Percentiles rank a stretch among this genome's conserved stretches.
Evolutionary conservation across 1,140 invertebrate species (phyloP).

Genomic region (Melitaea cinxia): DNA sequence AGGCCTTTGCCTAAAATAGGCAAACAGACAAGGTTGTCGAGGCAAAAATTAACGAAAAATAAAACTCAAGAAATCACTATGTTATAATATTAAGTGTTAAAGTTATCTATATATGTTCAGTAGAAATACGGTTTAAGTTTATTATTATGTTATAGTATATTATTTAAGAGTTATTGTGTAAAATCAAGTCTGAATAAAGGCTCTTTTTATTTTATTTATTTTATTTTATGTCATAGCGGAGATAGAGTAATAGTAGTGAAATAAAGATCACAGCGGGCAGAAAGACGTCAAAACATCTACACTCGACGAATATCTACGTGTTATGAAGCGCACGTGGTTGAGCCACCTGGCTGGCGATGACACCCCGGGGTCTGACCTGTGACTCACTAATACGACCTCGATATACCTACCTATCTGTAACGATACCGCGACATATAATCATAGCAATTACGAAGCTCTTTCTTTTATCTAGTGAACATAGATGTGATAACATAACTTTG

Average conservation of each 20-base stretch:
- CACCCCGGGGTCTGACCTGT: conserved; percentile 56
- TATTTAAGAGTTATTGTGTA: too few relatives aligned
- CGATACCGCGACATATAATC: background rate
- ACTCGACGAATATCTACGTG: conserved; percentile 35
- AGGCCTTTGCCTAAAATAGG: too few relatives aligned
- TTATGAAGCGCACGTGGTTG: conserved; percentile 59
- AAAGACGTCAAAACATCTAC: conserved; percentile 49
- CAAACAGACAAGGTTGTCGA: too few relatives aligned
- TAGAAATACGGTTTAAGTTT: too few relatives aligned
- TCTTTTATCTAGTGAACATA: background rate
- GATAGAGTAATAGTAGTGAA: conserved; percentile 57
- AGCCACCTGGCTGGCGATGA: conserved; percentile 54
- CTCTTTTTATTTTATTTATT: too few relatives aligned
- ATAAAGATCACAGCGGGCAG: conserved; percentile 65
- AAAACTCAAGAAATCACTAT: too few relatives aligned
- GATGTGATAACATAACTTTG: background rate
- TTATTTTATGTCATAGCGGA: conserved; percentile 49
- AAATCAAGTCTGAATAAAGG: too few relatives aligned
- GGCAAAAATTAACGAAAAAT: too few relatives aligned
- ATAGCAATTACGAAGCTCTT: background rate
- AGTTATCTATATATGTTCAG: too few relatives aligned
- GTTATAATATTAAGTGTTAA: too few relatives aligned
- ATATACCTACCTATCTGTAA: background rate
- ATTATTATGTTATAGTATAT: too few relatives aligned
- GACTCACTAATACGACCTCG: conserved; percentile 36